Percentiles rank a stretch among this genome's conserved stretches.
Conservation (phyloP, 2,888 invertebrate genomes). For the Eustalomyia histrio region DNA sequence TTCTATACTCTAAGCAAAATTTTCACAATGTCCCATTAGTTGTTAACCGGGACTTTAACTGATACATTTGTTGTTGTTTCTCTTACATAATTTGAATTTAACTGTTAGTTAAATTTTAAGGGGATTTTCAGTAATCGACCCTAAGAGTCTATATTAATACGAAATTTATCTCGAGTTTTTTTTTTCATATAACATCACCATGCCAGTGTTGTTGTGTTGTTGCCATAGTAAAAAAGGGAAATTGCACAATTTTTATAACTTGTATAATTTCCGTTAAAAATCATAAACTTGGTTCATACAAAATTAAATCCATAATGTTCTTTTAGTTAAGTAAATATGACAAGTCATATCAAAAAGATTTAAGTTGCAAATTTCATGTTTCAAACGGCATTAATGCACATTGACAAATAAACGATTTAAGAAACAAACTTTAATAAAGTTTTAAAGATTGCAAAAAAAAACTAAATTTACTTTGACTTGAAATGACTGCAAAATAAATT, state of each 20-base stretch:
- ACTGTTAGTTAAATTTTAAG: no score
- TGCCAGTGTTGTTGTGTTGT: not conserved
- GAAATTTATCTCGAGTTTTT: not conserved
- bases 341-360: not conserved
- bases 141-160: conserved; percentile 17
- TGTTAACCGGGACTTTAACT: no score
- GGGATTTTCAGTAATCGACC: no score
- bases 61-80: no score
- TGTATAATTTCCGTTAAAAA: conserved; percentile 61
- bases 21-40: no score
- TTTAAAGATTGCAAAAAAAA: not conserved
- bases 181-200: conserved; percentile 15
- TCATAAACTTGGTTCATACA: conserved; percentile 11
- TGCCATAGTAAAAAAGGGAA: conserved; percentile 50
- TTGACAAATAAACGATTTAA: conserved; percentile 3
- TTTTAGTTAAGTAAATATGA: not conserved
- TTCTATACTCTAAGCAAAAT: no score
- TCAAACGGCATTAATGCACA: not conserved
- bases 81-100: no score
- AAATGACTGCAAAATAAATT: no score
- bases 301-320: not conserved
- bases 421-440: not conserved
- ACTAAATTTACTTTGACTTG: not conserved
- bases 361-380: not conserved
- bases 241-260: conserved; percentile 62